These are phyloP conservation scores for Hirudinaria manillensis DNA, from an alignment of 2,888 invertebrate species.

Conservation along the genomic window DNA sequence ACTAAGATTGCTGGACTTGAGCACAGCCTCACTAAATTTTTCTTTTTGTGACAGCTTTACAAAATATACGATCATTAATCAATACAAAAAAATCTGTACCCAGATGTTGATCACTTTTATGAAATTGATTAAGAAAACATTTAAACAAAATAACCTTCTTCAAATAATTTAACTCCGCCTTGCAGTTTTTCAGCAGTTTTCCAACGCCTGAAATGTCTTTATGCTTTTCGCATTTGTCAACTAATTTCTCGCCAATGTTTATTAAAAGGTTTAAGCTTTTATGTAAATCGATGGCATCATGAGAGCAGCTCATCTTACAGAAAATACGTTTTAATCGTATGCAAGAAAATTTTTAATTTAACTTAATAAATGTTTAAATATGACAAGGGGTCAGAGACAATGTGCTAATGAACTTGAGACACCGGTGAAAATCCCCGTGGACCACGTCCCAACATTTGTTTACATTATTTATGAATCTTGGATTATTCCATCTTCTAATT, in stretches of 20 bases:
- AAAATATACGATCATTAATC: neutral
- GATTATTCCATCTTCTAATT: no score
- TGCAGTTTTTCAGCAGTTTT: conserved; percentile 11
- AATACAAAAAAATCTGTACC: neutral
- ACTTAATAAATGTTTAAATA: no score
- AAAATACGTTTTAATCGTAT: no score
- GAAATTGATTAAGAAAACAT: neutral
- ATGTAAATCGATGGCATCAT: no score
- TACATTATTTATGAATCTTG: no score
- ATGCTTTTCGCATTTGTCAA: neutral
- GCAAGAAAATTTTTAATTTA: no score
- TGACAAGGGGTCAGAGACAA: no score
- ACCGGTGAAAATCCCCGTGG: no score
- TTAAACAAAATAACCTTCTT: neutral
- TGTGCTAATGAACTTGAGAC: no score
- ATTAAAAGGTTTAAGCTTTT: no score
- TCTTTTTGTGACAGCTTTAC: neutral
- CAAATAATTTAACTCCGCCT: neutral
- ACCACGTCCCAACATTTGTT: no score
- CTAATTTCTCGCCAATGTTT: neutral
- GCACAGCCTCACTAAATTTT: conserved; percentile 8
- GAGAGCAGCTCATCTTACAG: no score
- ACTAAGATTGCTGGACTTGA: conserved; percentile 12
- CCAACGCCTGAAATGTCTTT: neutral
- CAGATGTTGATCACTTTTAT: neutral